phyloP scores from a whole-genome alignment of 2,888 invertebrate species.

The Apamea crenata region DNA sequence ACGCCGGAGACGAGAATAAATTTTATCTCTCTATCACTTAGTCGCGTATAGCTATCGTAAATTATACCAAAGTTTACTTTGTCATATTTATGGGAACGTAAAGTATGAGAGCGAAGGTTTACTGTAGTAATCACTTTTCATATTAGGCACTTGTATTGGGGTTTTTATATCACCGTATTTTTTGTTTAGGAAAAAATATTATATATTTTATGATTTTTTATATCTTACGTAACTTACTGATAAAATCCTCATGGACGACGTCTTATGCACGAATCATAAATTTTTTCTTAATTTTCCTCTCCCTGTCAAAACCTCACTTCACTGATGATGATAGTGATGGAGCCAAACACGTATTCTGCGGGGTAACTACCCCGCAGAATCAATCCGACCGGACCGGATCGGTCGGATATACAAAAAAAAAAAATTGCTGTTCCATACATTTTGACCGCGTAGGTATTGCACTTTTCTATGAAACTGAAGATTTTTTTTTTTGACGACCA shows the following conservation, averaged over 20 bases:
- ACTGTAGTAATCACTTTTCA: conserved; percentile 71
- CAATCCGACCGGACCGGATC: too few relatives aligned
- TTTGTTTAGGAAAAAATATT: conserved; percentile 7
- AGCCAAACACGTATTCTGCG: too few relatives aligned
- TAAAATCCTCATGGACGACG: not conserved
- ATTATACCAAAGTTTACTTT: conserved; percentile 84
- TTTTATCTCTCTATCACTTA: conserved; percentile 88
- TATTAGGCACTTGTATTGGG: conserved; percentile 36
- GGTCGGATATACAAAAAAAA: too few relatives aligned
- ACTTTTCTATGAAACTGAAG: too few relatives aligned
- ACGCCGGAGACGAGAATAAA: conserved; percentile 68
- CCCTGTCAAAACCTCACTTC: too few relatives aligned
- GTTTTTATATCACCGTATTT: conserved; percentile 35
- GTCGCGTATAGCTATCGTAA: conserved; percentile 84
- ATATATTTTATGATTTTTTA: conserved; percentile 5
- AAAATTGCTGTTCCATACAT: too few relatives aligned
- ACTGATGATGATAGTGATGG: too few relatives aligned
- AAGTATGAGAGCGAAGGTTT: conserved; percentile 67
- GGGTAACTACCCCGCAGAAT: too few relatives aligned
- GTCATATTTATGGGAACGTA: conserved; percentile 85
- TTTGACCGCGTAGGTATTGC: too few relatives aligned
- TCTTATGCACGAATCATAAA: not conserved
- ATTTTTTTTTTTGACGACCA: too few relatives aligned
- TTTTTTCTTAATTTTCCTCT: not conserved
- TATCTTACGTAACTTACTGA: not conserved